A percentile compares a stretch with the other conserved stretches of the same genome.
These are phyloP conservation scores for Epicauta chinensis DNA, from an alignment of 1,140 invertebrate species.

Conservation along the genomic window DNA sequence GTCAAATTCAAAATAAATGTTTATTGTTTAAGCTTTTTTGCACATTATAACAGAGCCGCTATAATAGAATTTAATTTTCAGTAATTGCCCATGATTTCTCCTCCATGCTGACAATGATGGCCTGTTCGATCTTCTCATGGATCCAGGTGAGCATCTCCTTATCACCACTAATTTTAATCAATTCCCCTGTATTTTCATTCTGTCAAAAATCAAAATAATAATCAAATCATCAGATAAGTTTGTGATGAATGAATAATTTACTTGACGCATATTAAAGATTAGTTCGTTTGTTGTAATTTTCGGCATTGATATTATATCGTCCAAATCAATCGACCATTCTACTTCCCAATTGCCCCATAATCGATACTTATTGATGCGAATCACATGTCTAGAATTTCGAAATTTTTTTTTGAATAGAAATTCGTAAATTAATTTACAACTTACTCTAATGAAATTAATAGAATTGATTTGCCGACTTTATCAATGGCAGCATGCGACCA, in stretches of 20 bases:
- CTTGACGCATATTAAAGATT: conserved; percentile 67
- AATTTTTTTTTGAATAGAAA: no score
- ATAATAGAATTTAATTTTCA: conserved; percentile 19
- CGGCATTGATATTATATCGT: conserved; percentile 67
- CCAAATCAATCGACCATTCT: conserved; percentile 68
- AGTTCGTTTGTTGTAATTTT: conserved; percentile 57
- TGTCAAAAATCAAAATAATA: conserved; percentile 21
- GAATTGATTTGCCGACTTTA: conserved; percentile 46
- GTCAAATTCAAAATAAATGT: no score
- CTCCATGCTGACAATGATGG: conserved; percentile 63
- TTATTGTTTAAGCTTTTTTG: no score
- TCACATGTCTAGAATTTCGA: conserved; percentile 57
- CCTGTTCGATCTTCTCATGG: conserved; percentile 64
- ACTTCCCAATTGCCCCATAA: conserved; percentile 69
- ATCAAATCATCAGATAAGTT: not conserved
- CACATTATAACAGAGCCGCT: no score
- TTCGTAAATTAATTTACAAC: conserved; percentile 19
- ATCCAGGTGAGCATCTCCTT: conserved; percentile 65
- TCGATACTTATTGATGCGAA: conserved; percentile 64
- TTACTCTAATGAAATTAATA: conserved; percentile 48
- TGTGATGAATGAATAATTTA: conserved; percentile 40
- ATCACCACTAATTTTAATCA: conserved; percentile 55
- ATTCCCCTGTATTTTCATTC: conserved; percentile 19
- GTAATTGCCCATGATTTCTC: conserved; percentile 48
- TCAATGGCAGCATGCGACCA: conserved; percentile 39